phyloP scores from a whole-genome alignment of 2,888 invertebrate species.

The Drosophila hamatofila region DNA sequence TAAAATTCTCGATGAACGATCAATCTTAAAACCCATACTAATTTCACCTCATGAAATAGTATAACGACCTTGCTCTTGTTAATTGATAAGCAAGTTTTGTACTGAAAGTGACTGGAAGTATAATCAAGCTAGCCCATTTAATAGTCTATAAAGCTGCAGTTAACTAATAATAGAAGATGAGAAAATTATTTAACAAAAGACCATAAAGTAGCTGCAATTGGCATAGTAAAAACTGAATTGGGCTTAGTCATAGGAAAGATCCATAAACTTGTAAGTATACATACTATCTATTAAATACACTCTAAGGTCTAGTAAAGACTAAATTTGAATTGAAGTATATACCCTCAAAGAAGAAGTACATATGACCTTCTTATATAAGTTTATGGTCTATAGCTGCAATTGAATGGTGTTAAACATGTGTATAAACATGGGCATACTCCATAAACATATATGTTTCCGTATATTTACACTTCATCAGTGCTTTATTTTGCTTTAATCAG shows the following conservation, averaged over 20 bases:
- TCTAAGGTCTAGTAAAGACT: neutral
- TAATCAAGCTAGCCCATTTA: neutral
- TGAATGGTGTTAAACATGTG: neutral
- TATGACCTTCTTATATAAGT: neutral
- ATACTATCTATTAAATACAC: neutral
- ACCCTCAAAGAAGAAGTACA: neutral
- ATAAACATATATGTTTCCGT: no score
- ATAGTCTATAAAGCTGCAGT: neutral
- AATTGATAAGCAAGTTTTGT: neutral
- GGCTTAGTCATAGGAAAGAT: neutral
- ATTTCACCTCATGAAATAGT: no score
- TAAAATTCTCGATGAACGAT: no score
- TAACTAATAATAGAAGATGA: neutral
- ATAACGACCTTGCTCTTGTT: no score
- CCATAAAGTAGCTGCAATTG: neutral
- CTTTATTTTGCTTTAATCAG: conserved; percentile 9
- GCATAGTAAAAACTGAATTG: neutral
- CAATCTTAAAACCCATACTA: no score
- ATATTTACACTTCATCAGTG: conserved; percentile 1
- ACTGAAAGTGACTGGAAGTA: neutral
- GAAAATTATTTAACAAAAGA: neutral
- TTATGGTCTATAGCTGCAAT: neutral
- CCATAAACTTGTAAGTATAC: neutral
- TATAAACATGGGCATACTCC: neutral
- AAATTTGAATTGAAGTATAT: neutral